Percentiles rank a stretch among this genome's conserved stretches.
phyloP scores from a whole-genome alignment of 2,797 vertebrate genomes.

The Clarias fuscus region DNA sequence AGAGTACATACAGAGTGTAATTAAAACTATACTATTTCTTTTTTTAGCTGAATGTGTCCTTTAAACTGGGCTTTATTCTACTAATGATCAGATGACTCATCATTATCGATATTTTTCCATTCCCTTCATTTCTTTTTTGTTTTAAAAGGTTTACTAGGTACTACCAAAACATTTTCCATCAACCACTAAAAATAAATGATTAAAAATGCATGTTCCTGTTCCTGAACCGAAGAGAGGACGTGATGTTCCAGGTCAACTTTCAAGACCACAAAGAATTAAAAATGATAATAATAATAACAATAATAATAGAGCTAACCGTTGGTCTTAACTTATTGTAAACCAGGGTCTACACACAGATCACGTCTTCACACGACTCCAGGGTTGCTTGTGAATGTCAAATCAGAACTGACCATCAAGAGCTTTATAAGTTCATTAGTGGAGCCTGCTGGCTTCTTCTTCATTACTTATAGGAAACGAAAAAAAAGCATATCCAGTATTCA shows the following conservation, averaged over 20 bases:
- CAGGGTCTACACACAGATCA: neutral
- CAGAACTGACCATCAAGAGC: neutral
- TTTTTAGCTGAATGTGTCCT: neutral
- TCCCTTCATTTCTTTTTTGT: neutral
- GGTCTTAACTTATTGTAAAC: neutral
- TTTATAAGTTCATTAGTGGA: constrained; percentile 1
- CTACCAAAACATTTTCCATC: neutral
- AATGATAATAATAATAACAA: neutral
- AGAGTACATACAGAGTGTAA: neutral
- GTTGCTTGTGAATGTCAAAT: neutral
- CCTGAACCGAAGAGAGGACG: neutral
- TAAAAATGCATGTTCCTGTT: neutral
- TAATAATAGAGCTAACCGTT: neutral
- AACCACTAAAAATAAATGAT: neutral
- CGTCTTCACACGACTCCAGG: neutral
- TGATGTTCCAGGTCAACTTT: neutral
- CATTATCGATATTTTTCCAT: neutral
- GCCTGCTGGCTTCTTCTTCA: neutral
- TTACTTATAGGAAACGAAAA: constrained; percentile 50
- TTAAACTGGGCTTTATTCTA: neutral
- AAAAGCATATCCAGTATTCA: constrained; percentile 71
- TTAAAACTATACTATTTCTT: neutral
- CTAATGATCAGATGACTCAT: constrained; percentile 4
- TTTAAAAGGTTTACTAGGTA: neutral
- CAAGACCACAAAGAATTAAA: neutral